These are phyloP conservation scores for Eugnorisma glareosa DNA, from an alignment of 2,888 invertebrate species.

Conservation along the genomic window DNA sequence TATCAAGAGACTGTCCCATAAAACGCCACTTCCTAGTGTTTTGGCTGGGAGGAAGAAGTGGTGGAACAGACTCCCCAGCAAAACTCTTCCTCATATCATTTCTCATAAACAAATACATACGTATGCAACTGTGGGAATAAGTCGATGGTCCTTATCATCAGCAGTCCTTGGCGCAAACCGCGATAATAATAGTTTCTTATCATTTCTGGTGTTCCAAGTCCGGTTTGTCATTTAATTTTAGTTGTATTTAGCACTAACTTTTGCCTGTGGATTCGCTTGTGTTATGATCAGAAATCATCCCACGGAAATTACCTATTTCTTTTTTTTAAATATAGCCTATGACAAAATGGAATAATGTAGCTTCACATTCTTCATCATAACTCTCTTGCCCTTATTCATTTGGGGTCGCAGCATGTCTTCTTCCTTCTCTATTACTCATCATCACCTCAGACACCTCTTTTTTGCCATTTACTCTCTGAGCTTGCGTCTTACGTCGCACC, in stretches of 20 bases:
- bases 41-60: too few species aligned
- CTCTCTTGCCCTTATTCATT: too few species aligned
- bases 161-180: conserved; percentile 59
- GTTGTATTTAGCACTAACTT: conserved; percentile 2
- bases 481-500: too few species aligned
- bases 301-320: neutral
- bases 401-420: too few species aligned
- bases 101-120: conserved; percentile 3
- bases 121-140: conserved; percentile 40
- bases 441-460: too few species aligned
- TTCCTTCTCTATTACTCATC: too few species aligned
- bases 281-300: neutral
- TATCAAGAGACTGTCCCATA: neutral
- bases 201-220: conserved; percentile 56
- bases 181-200: conserved; percentile 68
- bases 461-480: too few species aligned
- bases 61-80: too few species aligned
- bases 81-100: neutral
- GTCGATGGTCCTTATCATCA: conserved; percentile 58
- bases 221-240: conserved; percentile 40
- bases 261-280: neutral
- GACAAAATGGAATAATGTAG: neutral
- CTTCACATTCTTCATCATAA: neutral
- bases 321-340: neutral
- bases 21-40: too few species aligned